Base-by-base conservation (phyloP, 2,113 vertebrate genomes). In the Gopherus flavomarginatus region DNA sequence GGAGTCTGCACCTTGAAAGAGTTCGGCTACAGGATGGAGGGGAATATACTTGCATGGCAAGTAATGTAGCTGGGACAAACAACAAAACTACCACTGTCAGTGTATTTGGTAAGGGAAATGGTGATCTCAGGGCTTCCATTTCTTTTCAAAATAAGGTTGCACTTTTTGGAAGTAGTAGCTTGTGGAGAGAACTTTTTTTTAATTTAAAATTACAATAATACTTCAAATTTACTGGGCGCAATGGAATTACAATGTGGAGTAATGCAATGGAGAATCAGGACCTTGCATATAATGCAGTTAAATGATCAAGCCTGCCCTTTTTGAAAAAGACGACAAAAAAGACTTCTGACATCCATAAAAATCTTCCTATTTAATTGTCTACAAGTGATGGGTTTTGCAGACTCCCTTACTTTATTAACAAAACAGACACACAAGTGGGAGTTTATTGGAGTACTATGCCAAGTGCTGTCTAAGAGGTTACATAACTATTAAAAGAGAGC, bases 1-100 rank as follows among this genome's bases (percentile, higher is more conserved):
- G 99, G 26, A 99, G 99, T 95, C 98, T 99, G 87, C 99, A 99
- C 83, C 98, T 99, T 26, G 99, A 99, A 93, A 98, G 99, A 79
- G 98, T 99, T 44, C 98, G 97, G 29, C 97, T 99, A 95, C 99
- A 99, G 79, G 99, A 99, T 6, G 98, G 96, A 0, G 99, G 99
- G 0, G 97, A 99, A 50, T 99, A 99, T 81, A 99, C 98, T 92
- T 99, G 99, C 94, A 97, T 99, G 98, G 99, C 99, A 80, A 99
- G 98, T 92, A 99, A 98, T 0, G 97, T 98, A 16, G 98, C 98
- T 5, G 99, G 99, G 38, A 98, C 98, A 86, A 98, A 95, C 95
- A 99, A 99, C 96, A 99, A 96, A 88, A 99, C 99, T 5, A 99
- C 99, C 53, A 89, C 97, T 3, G 98, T 99, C 83, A 98, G 98